Base-by-base conservation (phyloP, 1,140 invertebrate species). In the Cephus cinctus region DNA sequence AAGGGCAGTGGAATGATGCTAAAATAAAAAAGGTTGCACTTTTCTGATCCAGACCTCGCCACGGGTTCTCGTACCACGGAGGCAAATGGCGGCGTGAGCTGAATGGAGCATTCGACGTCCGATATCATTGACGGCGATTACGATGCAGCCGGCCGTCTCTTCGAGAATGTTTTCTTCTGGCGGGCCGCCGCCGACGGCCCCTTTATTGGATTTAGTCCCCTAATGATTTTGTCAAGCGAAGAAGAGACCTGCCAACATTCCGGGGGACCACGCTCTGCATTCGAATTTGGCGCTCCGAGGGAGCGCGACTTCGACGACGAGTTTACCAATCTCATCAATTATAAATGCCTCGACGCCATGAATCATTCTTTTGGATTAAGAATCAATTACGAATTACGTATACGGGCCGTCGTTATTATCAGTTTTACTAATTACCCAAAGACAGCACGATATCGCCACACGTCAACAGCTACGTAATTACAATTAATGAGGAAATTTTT, bases 141-240 rank as follows among this genome's bases (percentile, higher is more conserved):
- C 60, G 57, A 67, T 65, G 59, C 63, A 47, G 52, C 47, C 53
- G 62, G 63, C 61, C 63, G 54, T 45, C 47, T 61, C 51, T 45
- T 21, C 23, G 50, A 53, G 65, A 66, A 66, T 68, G 61, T 63
- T 66, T 68, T 65, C 59, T 66, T 67, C 47, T 56, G 31, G 5
- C 22, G 11, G 23, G 45, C 19, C 50, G 32, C 31, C 16, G 46
- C 39, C 36, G 31, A 39, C 43, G 42, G 35, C 40, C 54, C 60
- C 60, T 60, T 68, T 65, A 68, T 68, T 68, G 57, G 56, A 68
- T 68, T 68, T 68, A 63, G 63, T 56, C 57, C 53, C 51, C 56
- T 66, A 66, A 68, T 66, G 57, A 68, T 68, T 68, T 66, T 59
- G 57, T 68, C 56, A 65, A 65, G 54, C 43, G 40, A 46, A 50